Conservation (phyloP, 2,888 invertebrate species). For the Eristalis tenax region DNA sequence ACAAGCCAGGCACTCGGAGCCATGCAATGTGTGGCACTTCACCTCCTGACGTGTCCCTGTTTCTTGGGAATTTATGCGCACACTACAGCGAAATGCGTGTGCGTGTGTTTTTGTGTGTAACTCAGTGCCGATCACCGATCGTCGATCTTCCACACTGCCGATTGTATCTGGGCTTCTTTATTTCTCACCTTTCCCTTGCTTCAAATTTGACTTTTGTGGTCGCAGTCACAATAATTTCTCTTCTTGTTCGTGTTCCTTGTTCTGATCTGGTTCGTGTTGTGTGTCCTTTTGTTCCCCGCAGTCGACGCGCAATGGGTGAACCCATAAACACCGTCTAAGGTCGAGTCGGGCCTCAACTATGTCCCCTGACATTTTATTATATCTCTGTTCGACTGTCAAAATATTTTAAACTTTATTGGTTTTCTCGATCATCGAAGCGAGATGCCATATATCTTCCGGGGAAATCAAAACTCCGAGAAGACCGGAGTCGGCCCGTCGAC, state of each 20-base stretch:
- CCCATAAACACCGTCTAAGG: constrained; percentile 60
- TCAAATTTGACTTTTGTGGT: constrained; percentile 69
- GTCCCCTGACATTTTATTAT: constrained; percentile 56
- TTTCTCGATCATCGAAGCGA: constrained; percentile 67
- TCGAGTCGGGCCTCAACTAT: constrained; percentile 43
- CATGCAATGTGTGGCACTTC: constrained; percentile 36
- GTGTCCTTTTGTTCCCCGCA: constrained; percentile 25
- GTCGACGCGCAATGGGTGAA: constrained; percentile 27
- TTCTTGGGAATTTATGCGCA: constrained; percentile 59
- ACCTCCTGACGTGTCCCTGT: constrained; percentile 67
- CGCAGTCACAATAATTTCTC: constrained; percentile 48
- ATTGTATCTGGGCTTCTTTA: constrained; percentile 67
- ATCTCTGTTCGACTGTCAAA: constrained; percentile 67
- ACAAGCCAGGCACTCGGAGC: not conserved
- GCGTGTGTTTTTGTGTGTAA: not conserved
- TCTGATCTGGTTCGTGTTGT: constrained; percentile 31
- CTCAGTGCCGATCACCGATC: not conserved
- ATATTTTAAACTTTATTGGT: constrained; percentile 70
- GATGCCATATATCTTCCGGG: constrained; percentile 67
- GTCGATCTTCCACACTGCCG: not conserved
- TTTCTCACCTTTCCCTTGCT: constrained; percentile 68
- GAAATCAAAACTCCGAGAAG: constrained; percentile 67
- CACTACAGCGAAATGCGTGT: constrained; percentile 17
- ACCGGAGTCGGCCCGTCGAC: not conserved
- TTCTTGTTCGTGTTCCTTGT: constrained; percentile 16